Base-by-base conservation (phyloP, 2,888 invertebrate genomes). In the Drosophila sordidula region DNA sequence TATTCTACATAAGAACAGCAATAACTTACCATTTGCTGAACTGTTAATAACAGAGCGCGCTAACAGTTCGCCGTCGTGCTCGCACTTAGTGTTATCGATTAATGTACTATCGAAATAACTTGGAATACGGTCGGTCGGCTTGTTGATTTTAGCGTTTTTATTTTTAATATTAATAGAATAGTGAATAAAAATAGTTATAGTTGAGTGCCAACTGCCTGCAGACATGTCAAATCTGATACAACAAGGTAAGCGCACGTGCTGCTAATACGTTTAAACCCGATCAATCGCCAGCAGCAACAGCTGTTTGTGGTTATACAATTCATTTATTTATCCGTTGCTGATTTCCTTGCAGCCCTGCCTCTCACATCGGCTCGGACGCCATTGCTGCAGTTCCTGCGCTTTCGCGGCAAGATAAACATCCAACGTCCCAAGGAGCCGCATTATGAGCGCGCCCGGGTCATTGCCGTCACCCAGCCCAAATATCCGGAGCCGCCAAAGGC, bases 331-430 rank as follows among this genome's bases (percentile, higher is more conserved):
- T 22, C 18, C 18, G 34, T 4, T 46, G 38, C 14, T 39, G 32
- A 12, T 16, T 16, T 38, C 44, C n/a, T 70, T 61, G 6, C 36
- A 86, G 86, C 61, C 9, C 67, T 86, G 42, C 56, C 82, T 3
- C 46, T 87, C 26, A 32, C 75, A 12, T 57, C 66, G 52, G 49
- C 68, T 4, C 78, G 79, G 8, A 63, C 91, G 4, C 93, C 93
- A 0, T 88, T 94, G n/a, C 69, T 93, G 14, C 91, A 95, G 80
- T 93, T 94, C 6, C 94, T 94, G 89, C 93, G 97, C 77, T 96
- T 94, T 90, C 93, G 95, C 22, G 95, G 95, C 3, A 96, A 96
- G 93, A 95, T 97, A 54, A 97, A 97, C 87, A 94, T 97, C 42
- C 95, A 96, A 90, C 94, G 93, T 74, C 97, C 97, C 1, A 94